Percentiles rank a stretch among this genome's conserved stretches.
phyloP scores from a whole-genome alignment of 2,888 invertebrate genomes.

The Nemotelus nigrinus region DNA sequence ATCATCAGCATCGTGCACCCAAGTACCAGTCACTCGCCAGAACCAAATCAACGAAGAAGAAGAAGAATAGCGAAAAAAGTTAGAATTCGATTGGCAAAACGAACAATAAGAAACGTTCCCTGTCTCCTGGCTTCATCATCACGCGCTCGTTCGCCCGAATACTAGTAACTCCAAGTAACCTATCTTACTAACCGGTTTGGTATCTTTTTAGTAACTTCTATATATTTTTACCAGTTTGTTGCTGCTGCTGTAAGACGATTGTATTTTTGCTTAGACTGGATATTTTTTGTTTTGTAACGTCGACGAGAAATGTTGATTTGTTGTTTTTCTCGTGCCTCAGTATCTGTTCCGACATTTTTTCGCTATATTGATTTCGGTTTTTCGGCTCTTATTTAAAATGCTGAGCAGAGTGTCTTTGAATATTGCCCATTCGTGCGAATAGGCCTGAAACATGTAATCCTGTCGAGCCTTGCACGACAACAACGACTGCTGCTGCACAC shows the following conservation, averaged over 20 bases:
- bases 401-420: neutral
- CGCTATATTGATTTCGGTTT: neutral
- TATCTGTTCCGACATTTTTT: neutral
- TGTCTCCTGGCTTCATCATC: conserved; percentile 2
- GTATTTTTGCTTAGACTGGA: neutral
- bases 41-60: no score
- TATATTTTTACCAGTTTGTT: neutral
- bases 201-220: conserved; percentile 1
- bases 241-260: conserved; percentile 9
- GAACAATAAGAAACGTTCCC: conserved; percentile 5
- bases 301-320: no score
- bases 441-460: neutral
- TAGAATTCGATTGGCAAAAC: neutral
- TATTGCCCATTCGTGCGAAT: neutral
- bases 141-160: conserved; percentile 10
- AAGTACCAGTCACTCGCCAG: no score
- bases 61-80: no score
- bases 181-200: conserved; percentile 25
- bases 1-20: no score
- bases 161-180: conserved; percentile 11
- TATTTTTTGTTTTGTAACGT: neutral
- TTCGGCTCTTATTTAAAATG: neutral
- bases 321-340: neutral
- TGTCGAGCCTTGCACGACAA: no score
- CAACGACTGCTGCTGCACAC: no score